phyloP scores from a whole-genome alignment of 2,888 invertebrate genomes.

The Zygogramma bicolorata region DNA sequence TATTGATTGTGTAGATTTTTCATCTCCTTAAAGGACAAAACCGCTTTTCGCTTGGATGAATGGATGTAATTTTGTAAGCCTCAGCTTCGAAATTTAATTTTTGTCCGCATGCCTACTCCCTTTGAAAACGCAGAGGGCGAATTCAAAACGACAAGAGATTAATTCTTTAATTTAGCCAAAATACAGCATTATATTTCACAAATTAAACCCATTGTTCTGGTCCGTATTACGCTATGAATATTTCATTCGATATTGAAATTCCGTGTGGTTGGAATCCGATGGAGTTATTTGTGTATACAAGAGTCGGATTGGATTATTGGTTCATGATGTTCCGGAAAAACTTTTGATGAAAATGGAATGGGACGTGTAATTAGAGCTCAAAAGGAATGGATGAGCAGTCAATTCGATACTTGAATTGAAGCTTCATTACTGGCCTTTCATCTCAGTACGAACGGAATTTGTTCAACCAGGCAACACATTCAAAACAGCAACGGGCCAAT shows the following conservation, averaged over 20 bases:
- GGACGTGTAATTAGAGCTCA: neutral
- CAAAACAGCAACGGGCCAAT: neutral
- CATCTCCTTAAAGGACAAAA: slow-evolving; percentile 9
- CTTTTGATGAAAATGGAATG: neutral
- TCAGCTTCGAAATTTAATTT: slow-evolving; percentile 34
- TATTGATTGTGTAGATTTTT: slow-evolving; percentile 4
- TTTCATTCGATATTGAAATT: neutral
- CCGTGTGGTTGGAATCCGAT: neutral
- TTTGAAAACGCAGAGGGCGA: slow-evolving; percentile 25
- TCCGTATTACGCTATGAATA: neutral
- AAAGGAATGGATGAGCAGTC: neutral
- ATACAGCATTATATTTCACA: slow-evolving; percentile 40
- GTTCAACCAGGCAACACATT: neutral
- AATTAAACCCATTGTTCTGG: slow-evolving; percentile 41
- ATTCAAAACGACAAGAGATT: slow-evolving; percentile 35
- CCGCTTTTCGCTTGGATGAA: slow-evolving; percentile 17
- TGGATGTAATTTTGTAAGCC: slow-evolving; percentile 33
- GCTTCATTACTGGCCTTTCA: neutral
- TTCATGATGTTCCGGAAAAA: neutral
- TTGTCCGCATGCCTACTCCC: slow-evolving; percentile 30
- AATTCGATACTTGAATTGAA: neutral
- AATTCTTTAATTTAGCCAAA: slow-evolving; percentile 41
- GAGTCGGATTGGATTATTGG: neutral
- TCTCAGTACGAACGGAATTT: neutral
- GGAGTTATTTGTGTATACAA: neutral